These are phyloP conservation scores for Drosophila dives DNA, from an alignment of 2,888 invertebrate species.

Conservation along the genomic window DNA sequence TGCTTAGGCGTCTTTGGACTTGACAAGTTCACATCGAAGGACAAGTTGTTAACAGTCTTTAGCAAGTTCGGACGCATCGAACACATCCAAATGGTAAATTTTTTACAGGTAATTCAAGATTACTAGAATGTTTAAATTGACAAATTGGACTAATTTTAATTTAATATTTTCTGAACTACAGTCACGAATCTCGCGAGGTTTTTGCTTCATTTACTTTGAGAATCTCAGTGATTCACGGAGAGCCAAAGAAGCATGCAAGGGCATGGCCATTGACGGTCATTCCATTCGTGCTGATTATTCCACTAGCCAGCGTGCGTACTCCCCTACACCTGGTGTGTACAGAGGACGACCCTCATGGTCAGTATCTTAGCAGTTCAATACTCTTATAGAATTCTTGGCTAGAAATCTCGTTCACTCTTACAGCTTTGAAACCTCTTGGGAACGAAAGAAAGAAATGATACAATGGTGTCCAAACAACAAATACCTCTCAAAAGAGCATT, in stretches of 20 bases:
- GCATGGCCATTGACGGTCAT: slow-evolving; percentile 96
- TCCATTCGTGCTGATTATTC: slow-evolving; percentile 97
- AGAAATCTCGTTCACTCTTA: neutral
- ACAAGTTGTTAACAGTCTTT: slow-evolving; percentile 96
- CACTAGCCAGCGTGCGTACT: slow-evolving; percentile 97
- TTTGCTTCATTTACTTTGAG: slow-evolving; percentile 97
- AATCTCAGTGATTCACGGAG: slow-evolving; percentile 94
- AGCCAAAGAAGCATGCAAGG: slow-evolving; percentile 96
- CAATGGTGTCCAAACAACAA: neutral
- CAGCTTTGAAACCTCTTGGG: neutral
- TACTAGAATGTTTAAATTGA: neutral
- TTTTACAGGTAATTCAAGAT: slow-evolving; percentile 88
- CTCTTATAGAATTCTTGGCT: neutral
- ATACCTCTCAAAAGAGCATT: no score
- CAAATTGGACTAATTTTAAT: neutral
- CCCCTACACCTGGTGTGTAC: slow-evolving; percentile 98
- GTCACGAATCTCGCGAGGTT: slow-evolving; percentile 97
- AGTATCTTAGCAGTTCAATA: neutral
- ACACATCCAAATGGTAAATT: slow-evolving; percentile 95
- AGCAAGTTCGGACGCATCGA: slow-evolving; percentile 96
- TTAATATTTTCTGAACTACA: slow-evolving; percentile 83
- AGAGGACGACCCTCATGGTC: slow-evolving; percentile 94
- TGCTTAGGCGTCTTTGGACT: slow-evolving; percentile 98
- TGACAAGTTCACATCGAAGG: slow-evolving; percentile 95
- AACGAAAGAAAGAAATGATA: neutral